Conservation (phyloP, 2,888 invertebrate genomes). For the Gisinianus flammeolus region DNA sequence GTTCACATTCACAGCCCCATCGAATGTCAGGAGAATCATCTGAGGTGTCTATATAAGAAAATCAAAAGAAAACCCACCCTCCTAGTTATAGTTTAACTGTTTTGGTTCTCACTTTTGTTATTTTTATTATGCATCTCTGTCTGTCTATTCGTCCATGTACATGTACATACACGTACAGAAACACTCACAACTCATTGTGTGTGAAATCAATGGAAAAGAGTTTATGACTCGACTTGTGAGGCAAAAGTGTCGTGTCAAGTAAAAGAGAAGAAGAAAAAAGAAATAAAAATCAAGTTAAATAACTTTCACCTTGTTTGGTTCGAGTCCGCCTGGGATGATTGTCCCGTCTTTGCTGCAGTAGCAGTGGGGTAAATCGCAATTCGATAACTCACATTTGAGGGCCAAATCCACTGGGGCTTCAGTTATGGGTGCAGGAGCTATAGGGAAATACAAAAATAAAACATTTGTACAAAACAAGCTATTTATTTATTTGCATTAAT, state of each 20-base stretch:
- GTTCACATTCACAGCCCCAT: constrained; percentile 90
- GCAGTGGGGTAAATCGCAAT: constrained; percentile 84
- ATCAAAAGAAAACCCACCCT: not conserved
- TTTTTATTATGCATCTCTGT: not conserved
- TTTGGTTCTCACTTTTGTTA: not conserved
- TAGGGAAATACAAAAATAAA: constrained; percentile 54
- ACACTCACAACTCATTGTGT: too few relatives aligned
- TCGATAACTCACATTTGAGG: constrained; percentile 75
- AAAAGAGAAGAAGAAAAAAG: too few relatives aligned
- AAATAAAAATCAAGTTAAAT: too few relatives aligned
- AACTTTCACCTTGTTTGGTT: constrained; percentile 75
- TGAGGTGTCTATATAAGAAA: constrained; percentile 77
- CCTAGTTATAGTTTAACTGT: constrained; percentile 7
- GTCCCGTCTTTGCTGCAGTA: constrained; percentile 93
- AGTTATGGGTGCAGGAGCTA: constrained; percentile 81
- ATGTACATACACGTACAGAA: too few relatives aligned
- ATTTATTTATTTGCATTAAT: constrained; percentile 3
- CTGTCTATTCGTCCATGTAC: too few relatives aligned
- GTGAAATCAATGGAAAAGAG: too few relatives aligned
- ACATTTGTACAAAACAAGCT: not conserved
- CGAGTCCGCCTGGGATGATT: constrained; percentile 80
- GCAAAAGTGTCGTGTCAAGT: too few relatives aligned
- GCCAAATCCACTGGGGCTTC: constrained; percentile 82
- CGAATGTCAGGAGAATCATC: constrained; percentile 90
- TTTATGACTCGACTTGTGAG: too few relatives aligned